phyloP scores from a whole-genome alignment of 1,140 invertebrate species.

The Homalodisca vitripennis region DNA sequence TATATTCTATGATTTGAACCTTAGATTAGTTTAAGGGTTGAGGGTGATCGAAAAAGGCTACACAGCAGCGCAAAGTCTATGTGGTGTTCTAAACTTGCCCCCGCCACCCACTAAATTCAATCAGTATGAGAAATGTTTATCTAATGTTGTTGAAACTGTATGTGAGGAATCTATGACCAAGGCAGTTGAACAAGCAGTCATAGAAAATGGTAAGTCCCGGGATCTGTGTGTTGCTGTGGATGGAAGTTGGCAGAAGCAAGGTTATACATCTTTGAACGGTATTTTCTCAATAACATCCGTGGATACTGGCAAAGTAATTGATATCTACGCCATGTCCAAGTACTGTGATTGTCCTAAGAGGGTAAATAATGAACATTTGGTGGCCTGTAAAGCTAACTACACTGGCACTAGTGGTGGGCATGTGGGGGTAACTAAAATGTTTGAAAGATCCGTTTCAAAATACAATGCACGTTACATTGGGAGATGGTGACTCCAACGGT shows the following conservation, averaged over 20 bases:
- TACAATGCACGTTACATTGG: slow-evolving; percentile 28
- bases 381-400: slow-evolving; percentile 32
- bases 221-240: slow-evolving; percentile 28
- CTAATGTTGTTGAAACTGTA: not conserved
- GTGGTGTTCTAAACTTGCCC: slow-evolving; percentile 32
- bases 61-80: slow-evolving; percentile 21
- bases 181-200: slow-evolving; percentile 26
- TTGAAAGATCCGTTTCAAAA: slow-evolving; percentile 34
- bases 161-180: slow-evolving; percentile 30
- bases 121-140: slow-evolving; percentile 18
- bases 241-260: slow-evolving; percentile 32
- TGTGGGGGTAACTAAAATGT: too few relatives aligned
- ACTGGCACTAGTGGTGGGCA: too few relatives aligned
- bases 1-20: slow-evolving; percentile 18
- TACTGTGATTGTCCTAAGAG: slow-evolving; percentile 32
- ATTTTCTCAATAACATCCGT: slow-evolving; percentile 27
- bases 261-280: slow-evolving; percentile 24
- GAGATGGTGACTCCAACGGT: slow-evolving; percentile 39
- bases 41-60: slow-evolving; percentile 23
- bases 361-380: slow-evolving; percentile 4
- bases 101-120: slow-evolving; percentile 20
- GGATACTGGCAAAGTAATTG: slow-evolving; percentile 35
- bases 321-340: slow-evolving; percentile 31
- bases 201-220: slow-evolving; percentile 20
- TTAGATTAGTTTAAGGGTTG: slow-evolving; percentile 21